phyloP scores from a whole-genome alignment of 2,797 vertebrate genomes.

The Rhadinocentrus ornatus region DNA sequence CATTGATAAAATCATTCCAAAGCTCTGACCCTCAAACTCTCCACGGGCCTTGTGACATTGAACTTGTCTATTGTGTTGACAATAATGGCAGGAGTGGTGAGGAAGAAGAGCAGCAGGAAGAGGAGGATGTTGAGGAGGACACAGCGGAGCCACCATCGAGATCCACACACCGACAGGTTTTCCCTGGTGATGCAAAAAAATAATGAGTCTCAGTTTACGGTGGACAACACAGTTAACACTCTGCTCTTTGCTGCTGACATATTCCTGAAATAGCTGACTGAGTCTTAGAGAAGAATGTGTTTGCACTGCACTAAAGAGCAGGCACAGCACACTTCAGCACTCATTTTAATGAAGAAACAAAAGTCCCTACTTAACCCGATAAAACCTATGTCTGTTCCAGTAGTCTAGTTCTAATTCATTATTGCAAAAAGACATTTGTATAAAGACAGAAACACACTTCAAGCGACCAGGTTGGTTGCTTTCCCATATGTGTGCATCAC shows the following conservation, averaged over 20 bases:
- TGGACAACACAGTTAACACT: conserved; percentile 34
- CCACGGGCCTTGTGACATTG: conserved; percentile 94
- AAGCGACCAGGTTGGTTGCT: conserved; percentile 42
- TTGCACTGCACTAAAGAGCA: conserved; percentile 31
- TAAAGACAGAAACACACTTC: conserved; percentile 39
- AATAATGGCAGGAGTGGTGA: conserved; percentile 96
- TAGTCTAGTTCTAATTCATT: background rate
- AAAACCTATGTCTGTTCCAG: conserved; percentile 25
- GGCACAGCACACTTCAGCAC: conserved; percentile 47
- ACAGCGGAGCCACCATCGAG: conserved; percentile 93
- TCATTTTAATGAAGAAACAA: conserved; percentile 55
- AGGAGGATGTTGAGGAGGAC: conserved; percentile 92
- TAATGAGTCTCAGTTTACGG: conserved; percentile 36
- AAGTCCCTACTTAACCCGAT: conserved; percentile 25
- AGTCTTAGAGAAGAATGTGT: conserved; percentile 10
- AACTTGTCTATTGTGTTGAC: conserved; percentile 99
- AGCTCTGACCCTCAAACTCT: conserved; percentile 89
- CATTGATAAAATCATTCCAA: background rate
- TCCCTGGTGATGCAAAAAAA: conserved; percentile 83
- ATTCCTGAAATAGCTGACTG: conserved; percentile 43
- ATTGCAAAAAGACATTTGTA: conserved; percentile 22
- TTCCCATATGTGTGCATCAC: conserved; percentile 55
- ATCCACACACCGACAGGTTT: conserved; percentile 91
- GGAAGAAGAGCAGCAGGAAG: conserved; percentile 97
- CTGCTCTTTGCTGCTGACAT: conserved; percentile 29